Conservation (phyloP, 2,888 invertebrate species). For the Euzetes globulus region DNA sequence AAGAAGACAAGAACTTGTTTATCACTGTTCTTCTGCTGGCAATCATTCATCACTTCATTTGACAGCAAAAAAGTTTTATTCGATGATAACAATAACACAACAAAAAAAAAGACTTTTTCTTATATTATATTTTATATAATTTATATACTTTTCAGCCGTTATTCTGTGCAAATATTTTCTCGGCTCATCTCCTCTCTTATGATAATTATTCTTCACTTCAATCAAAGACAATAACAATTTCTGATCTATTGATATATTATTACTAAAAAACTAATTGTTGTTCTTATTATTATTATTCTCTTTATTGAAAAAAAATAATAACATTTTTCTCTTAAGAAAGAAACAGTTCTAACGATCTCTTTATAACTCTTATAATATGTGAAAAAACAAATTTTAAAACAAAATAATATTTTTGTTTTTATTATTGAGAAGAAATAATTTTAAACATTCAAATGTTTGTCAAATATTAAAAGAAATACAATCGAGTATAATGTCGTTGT, state of each 20-base stretch:
- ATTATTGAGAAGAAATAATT: neutral
- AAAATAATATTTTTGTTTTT: neutral
- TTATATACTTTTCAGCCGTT: neutral
- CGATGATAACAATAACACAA: neutral
- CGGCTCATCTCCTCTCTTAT: neutral
- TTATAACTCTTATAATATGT: neutral
- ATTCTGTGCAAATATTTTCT: neutral
- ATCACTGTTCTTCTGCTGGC: neutral
- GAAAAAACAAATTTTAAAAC: neutral
- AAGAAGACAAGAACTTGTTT: neutral
- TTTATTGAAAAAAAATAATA: neutral
- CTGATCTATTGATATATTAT: neutral
- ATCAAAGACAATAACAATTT: neutral
- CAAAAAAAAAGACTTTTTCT: neutral
- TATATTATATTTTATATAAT: neutral
- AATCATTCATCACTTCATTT: conserved; percentile 7
- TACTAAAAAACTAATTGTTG: neutral
- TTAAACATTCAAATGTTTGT: neutral
- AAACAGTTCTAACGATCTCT: neutral
- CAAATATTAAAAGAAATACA: neutral
- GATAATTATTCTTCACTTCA: neutral
- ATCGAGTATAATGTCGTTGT: no score
- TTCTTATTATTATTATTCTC: neutral
- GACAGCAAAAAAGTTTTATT: neutral
- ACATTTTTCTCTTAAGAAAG: neutral